Conservation (phyloP, 2,113 vertebrate species). For the Candoia aspera region DNA sequence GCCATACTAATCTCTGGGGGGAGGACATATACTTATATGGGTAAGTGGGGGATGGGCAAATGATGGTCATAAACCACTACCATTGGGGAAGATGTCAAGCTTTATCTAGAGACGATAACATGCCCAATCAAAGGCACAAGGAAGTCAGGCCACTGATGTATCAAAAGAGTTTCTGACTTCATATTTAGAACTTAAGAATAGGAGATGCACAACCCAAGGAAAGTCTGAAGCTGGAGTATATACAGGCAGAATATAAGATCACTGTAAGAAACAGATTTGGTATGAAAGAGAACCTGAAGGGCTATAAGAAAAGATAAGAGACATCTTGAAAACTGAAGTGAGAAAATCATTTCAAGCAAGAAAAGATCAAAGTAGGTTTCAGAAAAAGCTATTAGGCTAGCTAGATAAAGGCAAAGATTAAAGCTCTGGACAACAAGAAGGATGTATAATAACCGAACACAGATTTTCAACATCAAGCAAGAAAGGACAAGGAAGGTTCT, state of each 20-base stretch:
- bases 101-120: background rate
- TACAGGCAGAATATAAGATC: background rate
- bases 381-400: background rate
- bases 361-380: background rate
- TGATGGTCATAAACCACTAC: background rate
- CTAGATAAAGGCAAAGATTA: background rate
- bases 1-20: too few relatives aligned
- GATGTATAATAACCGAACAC: background rate
- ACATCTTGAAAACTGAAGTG: background rate
- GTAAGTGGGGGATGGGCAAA: background rate
- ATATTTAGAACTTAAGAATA: background rate
- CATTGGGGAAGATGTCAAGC: background rate
- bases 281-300: background rate
- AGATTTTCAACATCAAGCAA: background rate
- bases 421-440: background rate
- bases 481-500: background rate
- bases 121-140: background rate
- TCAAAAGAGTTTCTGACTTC: background rate
- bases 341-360: background rate
- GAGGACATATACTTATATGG: background rate
- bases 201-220: background rate
- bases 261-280: background rate
- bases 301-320: background rate
- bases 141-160: background rate
- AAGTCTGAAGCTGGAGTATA: background rate